Evolutionary conservation across 2,888 invertebrate species (phyloP).

Genomic region (Perizoma affinitatum): DNA sequence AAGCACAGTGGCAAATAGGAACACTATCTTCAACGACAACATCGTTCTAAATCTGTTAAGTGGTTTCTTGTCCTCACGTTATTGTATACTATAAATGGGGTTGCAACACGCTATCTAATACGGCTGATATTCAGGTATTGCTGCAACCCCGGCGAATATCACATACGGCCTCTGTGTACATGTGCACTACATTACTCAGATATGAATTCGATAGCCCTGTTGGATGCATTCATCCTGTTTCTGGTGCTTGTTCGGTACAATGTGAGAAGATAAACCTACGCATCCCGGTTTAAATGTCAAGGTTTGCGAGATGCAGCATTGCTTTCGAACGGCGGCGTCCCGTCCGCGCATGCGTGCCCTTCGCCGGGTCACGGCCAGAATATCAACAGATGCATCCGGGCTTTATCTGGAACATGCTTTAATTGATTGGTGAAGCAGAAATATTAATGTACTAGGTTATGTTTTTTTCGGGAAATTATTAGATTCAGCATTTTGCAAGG

Average conservation of each 20-base stretch:
- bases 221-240: neutral
- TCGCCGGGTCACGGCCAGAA: conserved; percentile 31
- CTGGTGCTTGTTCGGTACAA: conserved; percentile 2
- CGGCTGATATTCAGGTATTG: no score
- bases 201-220: conserved; percentile 3
- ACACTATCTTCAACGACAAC: no score
- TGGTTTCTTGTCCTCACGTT: no score
- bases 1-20: no score
- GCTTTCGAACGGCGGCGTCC: conserved; percentile 19
- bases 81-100: no score
- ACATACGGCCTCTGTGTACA: no score
- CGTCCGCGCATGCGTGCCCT: conserved; percentile 14
- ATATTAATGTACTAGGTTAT: neutral
- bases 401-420: conserved; percentile 23
- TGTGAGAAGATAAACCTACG: conserved; percentile 20
- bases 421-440: conserved; percentile 19
- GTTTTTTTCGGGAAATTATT: conserved; percentile 1
- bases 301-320: conserved; percentile 34
- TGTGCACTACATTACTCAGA: neutral
- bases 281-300: conserved; percentile 35
- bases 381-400: conserved; percentile 44
- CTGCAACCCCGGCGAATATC: no score
- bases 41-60: no score
- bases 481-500: neutral
- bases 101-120: no score